Conservation (phyloP, 92 coral and sea anemone species). For the Palythoa grandis region DNA sequence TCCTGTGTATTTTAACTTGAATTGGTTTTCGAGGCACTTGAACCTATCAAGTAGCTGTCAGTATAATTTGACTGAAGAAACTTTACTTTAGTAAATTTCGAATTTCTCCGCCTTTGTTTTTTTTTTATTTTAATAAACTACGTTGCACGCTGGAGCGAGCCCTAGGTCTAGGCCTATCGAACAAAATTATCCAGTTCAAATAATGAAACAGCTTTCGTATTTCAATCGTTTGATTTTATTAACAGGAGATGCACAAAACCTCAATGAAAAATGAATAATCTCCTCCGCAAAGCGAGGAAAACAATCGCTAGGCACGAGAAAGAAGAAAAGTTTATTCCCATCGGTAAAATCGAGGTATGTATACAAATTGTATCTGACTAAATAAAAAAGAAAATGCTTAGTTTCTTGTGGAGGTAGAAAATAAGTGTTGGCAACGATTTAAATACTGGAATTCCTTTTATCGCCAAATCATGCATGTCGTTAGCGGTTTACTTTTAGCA, state of each 20-base stretch:
- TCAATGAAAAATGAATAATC: slow-evolving; percentile 23
- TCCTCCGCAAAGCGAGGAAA: slow-evolving; percentile 30
- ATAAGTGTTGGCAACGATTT: neutral
- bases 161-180: neutral
- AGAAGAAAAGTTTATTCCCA: neutral
- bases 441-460: neutral
- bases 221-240: neutral
- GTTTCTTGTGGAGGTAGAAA: neutral
- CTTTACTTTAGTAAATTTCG: neutral
- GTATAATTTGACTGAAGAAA: neutral
- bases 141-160: neutral
- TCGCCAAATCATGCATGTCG: neutral
- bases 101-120: neutral
- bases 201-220: neutral
- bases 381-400: neutral
- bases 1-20: slow-evolving; percentile 1
- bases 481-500: neutral
- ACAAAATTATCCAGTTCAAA: neutral
- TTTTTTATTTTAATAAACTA: neutral
- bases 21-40: neutral
- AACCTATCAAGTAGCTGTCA: neutral
- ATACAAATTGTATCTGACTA: neutral
- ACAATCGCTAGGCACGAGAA: neutral
- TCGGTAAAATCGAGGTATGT: neutral
- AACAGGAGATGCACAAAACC: neutral